Evolutionary conservation across 2,888 invertebrate genomes (phyloP).

Genomic region (Crossocerus cetratus): DNA sequence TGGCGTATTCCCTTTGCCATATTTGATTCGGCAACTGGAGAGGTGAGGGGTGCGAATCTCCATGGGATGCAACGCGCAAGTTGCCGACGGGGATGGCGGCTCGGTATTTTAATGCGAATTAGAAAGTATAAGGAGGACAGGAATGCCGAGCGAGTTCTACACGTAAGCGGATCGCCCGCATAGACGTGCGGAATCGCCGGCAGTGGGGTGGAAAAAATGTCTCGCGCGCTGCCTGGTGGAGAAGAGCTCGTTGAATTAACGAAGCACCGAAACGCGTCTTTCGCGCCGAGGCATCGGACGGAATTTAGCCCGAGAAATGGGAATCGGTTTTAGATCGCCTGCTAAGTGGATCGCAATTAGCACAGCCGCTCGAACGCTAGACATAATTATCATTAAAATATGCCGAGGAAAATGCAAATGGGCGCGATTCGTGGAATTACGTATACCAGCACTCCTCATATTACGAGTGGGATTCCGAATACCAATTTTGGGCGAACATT

Average conservation of each 20-base stretch:
- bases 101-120: constrained; percentile 24
- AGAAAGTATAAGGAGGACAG: constrained; percentile 6
- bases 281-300: not conserved
- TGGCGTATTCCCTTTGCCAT: no score
- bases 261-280: not conserved
- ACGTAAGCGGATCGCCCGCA: not conserved
- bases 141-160: not conserved
- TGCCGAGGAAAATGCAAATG: not conserved
- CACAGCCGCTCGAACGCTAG: not conserved
- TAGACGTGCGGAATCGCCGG: not conserved
- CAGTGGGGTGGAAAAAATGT: not conserved
- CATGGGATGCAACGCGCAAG: not conserved
- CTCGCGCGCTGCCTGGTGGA: not conserved
- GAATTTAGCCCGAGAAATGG: not conserved
- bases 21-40: no score
- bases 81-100: constrained; percentile 10
- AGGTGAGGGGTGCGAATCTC: no score
- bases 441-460: no score
- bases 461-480: no score
- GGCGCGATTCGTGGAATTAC: no score
- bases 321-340: not conserved
- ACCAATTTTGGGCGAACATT: no score
- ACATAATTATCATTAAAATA: not conserved
- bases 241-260: not conserved
- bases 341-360: constrained; percentile 31